Evolutionary conservation across 2,888 invertebrate genomes (phyloP).

Genomic region (Oscheius sp.): DNA sequence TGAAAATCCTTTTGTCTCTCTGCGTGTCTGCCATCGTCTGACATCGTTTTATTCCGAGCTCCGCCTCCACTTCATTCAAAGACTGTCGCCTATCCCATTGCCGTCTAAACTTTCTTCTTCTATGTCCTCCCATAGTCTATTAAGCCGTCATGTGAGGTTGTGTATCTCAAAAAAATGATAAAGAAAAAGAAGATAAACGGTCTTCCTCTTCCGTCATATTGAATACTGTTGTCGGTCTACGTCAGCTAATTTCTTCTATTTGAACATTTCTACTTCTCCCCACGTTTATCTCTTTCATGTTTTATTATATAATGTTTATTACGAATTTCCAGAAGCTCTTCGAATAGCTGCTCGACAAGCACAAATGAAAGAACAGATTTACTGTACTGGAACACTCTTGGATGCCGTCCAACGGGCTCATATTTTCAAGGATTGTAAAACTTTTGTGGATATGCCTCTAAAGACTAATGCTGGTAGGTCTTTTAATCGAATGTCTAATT

Average conservation of each 20-base stretch:
- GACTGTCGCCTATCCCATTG: neutral
- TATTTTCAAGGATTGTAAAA: constrained; percentile 83
- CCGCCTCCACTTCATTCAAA: constrained; percentile 22
- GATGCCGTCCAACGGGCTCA: constrained; percentile 84
- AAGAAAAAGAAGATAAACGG: too few relatives aligned
- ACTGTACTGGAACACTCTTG: constrained; percentile 82
- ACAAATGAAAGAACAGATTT: constrained; percentile 74
- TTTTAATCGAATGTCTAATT: too few relatives aligned
- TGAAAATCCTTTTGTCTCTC: neutral
- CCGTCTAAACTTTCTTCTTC: neutral
- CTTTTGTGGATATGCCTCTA: constrained; percentile 83
- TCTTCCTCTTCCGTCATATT: constrained; percentile 1
- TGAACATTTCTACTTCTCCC: too few relatives aligned
- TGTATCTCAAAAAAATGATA: too few relatives aligned
- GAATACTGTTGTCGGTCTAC: neutral
- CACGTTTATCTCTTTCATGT: too few relatives aligned
- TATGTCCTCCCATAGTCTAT: neutral
- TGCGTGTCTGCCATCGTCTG: constrained; percentile 13
- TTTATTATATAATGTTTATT: too few relatives aligned
- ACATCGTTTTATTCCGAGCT: constrained; percentile 1
- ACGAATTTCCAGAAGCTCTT: constrained; percentile 17
- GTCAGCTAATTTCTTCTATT: neutral
- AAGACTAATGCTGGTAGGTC: constrained; percentile 74
- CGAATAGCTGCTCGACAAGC: constrained; percentile 3
- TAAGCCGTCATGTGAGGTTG: too few relatives aligned